A percentile compares a stretch with the other conserved stretches of the same genome.
These are phyloP conservation scores for Trissolcus basalis DNA, from an alignment of 1,140 invertebrate species.

Conservation along the genomic window DNA sequence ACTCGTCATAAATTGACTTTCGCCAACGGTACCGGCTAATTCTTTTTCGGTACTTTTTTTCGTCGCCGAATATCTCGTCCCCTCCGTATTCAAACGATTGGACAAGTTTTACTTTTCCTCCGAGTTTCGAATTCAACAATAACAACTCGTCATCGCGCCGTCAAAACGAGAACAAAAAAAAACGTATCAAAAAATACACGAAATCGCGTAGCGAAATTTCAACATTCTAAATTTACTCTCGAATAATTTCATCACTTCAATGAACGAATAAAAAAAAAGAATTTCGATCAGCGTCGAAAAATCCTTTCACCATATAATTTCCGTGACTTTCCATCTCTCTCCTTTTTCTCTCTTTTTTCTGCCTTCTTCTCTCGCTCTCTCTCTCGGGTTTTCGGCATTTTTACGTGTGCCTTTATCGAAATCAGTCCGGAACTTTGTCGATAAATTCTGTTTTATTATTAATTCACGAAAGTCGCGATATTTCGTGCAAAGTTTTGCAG, in stretches of 20 bases:
- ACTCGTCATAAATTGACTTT: background rate
- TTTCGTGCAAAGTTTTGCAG: slow-evolving; percentile 33
- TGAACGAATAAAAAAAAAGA: slow-evolving; percentile 5
- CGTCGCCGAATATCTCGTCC: background rate
- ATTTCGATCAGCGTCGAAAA: slow-evolving; percentile 10
- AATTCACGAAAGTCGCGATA: slow-evolving; percentile 48
- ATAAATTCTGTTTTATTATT: slow-evolving; percentile 56
- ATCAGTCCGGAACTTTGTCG: slow-evolving; percentile 29
- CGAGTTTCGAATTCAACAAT: too few species aligned
- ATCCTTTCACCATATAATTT: slow-evolving; percentile 28
- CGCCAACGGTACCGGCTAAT: background rate
- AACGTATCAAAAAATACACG: too few species aligned
- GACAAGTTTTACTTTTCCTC: too few species aligned
- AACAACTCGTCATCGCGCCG: too few species aligned
- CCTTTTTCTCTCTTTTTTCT: too few species aligned
- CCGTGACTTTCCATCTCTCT: slow-evolving; percentile 41
- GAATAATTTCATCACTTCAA: slow-evolving; percentile 2
- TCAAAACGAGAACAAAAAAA: background rate
- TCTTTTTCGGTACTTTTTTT: slow-evolving; percentile 3
- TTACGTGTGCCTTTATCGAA: slow-evolving; percentile 25
- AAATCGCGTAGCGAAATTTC: too few species aligned
- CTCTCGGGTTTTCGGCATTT: slow-evolving; percentile 19
- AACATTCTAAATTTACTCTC: background rate
- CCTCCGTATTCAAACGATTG: slow-evolving; percentile 5
- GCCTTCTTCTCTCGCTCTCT: slow-evolving; percentile 1